These are phyloP conservation scores for Acanthacorydalis orientalis DNA, from an alignment of 2,888 invertebrate species.

Conservation along the genomic window DNA sequence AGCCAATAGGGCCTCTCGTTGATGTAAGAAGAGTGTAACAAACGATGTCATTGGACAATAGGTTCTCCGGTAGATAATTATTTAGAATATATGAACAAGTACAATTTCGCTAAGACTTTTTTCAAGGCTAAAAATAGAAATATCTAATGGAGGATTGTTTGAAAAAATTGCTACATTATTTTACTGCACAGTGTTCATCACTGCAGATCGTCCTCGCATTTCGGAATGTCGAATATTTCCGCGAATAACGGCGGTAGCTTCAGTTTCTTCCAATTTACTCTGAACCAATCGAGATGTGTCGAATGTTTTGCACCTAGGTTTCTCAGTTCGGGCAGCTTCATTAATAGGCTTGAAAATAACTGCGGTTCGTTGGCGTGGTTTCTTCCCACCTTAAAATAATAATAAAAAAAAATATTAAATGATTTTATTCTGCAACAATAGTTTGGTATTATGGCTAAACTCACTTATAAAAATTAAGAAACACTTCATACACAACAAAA, in stretches of 20 bases:
- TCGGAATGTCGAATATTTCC: constrained; percentile 94
- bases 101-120: too few species aligned
- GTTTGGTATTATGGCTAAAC: too few species aligned
- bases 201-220: constrained; percentile 51
- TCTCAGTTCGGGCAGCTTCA: constrained; percentile 58
- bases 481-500: too few species aligned
- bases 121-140: neutral
- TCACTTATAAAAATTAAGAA: too few species aligned
- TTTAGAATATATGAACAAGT: too few species aligned
- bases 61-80: too few species aligned
- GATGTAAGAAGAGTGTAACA: too few species aligned
- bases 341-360: constrained; percentile 35
- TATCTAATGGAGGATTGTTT: neutral
- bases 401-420: neutral
- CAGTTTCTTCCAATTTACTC: constrained; percentile 71
- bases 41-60: too few species aligned
- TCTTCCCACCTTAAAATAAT: constrained; percentile 30
- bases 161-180: neutral
- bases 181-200: constrained; percentile 39
- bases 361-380: constrained; percentile 42
- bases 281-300: constrained; percentile 77
- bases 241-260: constrained; percentile 85
- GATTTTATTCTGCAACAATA: neutral
- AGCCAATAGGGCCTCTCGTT: too few species aligned
- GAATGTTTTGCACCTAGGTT: constrained; percentile 69